A percentile compares a stretch with the other conserved stretches of the same genome.
Evolutionary conservation across 2,888 invertebrate genomes (phyloP).

Genomic region (Nephrocerus scutellatus): DNA sequence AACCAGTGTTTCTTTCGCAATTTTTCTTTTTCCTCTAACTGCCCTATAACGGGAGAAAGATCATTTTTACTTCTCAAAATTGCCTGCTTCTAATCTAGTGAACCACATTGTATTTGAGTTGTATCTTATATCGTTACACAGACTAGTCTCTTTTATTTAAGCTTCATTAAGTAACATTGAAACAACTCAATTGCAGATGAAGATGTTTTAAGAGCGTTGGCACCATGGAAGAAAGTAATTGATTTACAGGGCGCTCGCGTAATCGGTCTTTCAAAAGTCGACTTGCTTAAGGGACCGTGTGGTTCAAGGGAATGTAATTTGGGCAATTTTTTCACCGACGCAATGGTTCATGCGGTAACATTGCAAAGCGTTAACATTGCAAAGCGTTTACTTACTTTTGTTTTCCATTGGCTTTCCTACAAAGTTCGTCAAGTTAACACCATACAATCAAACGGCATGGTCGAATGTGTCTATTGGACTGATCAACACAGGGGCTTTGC

Average conservation of each 20-base stretch:
- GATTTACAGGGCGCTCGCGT: conserved; percentile 51
- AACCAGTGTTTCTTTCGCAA: too few species aligned
- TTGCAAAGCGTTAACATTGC: neutral
- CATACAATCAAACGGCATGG: conserved; percentile 52
- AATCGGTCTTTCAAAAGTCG: conserved; percentile 56
- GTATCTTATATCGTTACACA: neutral
- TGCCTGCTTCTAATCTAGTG: too few species aligned
- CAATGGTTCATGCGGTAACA: conserved; percentile 58
- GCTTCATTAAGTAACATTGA: neutral
- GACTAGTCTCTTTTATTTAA: neutral
- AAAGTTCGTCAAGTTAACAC: conserved; percentile 30
- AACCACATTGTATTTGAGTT: too few species aligned
- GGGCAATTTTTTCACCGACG: conserved; percentile 66
- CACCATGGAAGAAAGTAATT: conserved; percentile 55
- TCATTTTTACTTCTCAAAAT: too few species aligned
- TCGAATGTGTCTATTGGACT: conserved; percentile 61
- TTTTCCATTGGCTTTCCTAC: neutral
- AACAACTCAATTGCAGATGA: conserved; percentile 50
- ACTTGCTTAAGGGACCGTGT: conserved; percentile 53
- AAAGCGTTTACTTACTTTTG: neutral
- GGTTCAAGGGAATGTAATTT: conserved; percentile 62
- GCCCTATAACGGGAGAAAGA: too few species aligned
- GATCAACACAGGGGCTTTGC: conserved; percentile 62
- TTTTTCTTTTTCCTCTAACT: too few species aligned
- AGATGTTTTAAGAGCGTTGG: conserved; percentile 54